phyloP scores from a whole-genome alignment of 2,797 vertebrate genomes.

The Lithobates pipiens region DNA sequence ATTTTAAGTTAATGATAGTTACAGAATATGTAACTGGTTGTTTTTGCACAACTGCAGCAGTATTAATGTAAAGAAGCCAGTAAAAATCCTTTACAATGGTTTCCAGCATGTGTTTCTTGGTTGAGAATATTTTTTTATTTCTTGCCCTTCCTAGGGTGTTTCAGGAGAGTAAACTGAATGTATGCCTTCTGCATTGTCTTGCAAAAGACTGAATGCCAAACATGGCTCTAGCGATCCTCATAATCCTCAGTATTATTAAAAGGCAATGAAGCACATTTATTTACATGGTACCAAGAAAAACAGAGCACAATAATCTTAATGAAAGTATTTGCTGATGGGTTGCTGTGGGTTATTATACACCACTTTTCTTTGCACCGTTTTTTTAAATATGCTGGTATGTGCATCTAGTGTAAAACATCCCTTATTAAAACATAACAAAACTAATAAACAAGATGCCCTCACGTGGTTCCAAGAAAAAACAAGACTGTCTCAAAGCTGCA shows the following conservation, averaged over 20 bases:
- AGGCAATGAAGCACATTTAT: neutral
- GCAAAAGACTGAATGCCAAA: conserved; percentile 6
- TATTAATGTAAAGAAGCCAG: conserved; percentile 81
- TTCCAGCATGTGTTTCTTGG: conserved; percentile 70
- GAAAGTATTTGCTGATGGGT: no score
- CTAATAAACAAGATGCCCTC: no score
- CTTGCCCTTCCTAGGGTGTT: conserved; percentile 39
- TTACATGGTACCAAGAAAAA: neutral
- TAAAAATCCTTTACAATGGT: conserved; percentile 75
- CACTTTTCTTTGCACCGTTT: neutral
- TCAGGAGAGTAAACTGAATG: conserved; percentile 39
- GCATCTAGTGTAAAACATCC: no score
- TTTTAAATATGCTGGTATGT: no score
- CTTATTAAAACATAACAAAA: no score
- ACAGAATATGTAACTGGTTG: conserved; percentile 88
- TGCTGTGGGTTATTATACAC: neutral
- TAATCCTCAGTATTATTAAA: no score
- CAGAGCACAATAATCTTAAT: neutral
- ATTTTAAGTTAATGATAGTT: conserved; percentile 97
- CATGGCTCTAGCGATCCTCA: neutral
- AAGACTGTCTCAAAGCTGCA: no score
- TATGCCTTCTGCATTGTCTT: conserved; percentile 13
- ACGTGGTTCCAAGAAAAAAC: no score
- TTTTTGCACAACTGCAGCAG: conserved; percentile 92
- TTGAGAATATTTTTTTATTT: conserved; percentile 33